Evolutionary conservation across 2,797 vertebrate genomes (phyloP).

Genomic region (Darevskia nairensis): DNA sequence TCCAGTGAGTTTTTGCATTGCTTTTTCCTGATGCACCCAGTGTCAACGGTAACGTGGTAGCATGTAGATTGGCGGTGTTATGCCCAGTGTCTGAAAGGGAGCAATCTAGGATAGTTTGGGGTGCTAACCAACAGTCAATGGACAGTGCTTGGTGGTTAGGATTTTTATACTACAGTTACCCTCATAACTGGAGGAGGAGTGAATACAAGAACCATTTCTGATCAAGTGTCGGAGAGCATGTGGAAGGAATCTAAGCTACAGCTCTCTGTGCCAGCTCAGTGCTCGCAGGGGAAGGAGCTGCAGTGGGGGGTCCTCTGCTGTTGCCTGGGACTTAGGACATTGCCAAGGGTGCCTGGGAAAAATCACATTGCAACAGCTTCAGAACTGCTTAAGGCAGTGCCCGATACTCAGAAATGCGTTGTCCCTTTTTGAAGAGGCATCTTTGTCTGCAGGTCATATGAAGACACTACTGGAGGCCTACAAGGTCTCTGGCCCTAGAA

Average conservation of each 20-base stretch:
- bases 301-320: not conserved
- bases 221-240: not conserved
- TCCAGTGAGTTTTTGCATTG: not conserved
- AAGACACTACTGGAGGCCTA: slow-evolving; percentile 10
- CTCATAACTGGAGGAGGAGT: not conserved
- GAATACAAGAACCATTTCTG: not conserved
- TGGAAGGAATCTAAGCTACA: not conserved
- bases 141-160: not conserved
- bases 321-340: not conserved
- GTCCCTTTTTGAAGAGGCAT: not conserved
- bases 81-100: fast-evolving
- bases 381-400: not conserved
- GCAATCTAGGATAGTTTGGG: not conserved
- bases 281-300: not conserved
- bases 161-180: not conserved
- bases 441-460: not conserved
- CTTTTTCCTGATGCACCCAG: slow-evolving; percentile 18
- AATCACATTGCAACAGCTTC: not conserved
- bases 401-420: not conserved
- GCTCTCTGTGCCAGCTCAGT: not conserved
- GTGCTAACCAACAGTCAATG: not conserved
- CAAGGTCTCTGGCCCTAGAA: fast-evolving
- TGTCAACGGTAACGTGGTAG: slow-evolving; percentile 2
- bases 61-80: not conserved
- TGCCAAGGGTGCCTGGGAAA: not conserved